Base-by-base conservation (phyloP, 2,888 invertebrate species). In the Chromoteleia sp. region DNA sequence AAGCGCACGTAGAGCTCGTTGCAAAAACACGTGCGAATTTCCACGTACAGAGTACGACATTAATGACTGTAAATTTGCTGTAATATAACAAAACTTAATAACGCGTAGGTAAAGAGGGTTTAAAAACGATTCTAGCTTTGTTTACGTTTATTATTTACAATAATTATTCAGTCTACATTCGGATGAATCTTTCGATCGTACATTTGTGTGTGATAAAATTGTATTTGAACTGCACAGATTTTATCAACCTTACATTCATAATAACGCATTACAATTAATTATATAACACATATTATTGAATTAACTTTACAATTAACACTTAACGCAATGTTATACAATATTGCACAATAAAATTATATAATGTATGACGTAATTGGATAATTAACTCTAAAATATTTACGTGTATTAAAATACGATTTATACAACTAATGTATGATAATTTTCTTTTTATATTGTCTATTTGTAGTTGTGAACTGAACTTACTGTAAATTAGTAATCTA, bases 1-100 rank as follows among this genome's bases (percentile, higher is more conserved):
- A 85, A 85, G 84, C 83, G 85, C 83, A 80, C 81, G 75, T 61
- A 78, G 76, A 59, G 76, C 67, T 68, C 61, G 56, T 83, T 79
- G 84, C 83, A 84, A 84, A 87, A 86, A 87, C 85, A 85, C 78
- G 77, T 78, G 81, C 54, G 81, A 75, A 70, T 78, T 74, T 77
- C 65, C 74, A 77, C 82, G 71, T 75, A 76, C 74, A 78, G 43
- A 61, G 75, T 54, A 65, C 71, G 78, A 83, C 75, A 83, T 83
- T 81, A 81, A 81, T 81, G 74, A 78, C 54, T 75, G 63, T 73
- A 61, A 59, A 65, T 82, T 78, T 73, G 65, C 67, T 73, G 81
- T 81, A 76, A 67, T 81, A 74, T 68, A 68, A 74, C 79, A 74
- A 67, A 78, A 71, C 71, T 65, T 78, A 67, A 71, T 67, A 65